Evolutionary conservation across 2,888 invertebrate species (phyloP).

Genomic region (Schizotus pectinicornis): DNA sequence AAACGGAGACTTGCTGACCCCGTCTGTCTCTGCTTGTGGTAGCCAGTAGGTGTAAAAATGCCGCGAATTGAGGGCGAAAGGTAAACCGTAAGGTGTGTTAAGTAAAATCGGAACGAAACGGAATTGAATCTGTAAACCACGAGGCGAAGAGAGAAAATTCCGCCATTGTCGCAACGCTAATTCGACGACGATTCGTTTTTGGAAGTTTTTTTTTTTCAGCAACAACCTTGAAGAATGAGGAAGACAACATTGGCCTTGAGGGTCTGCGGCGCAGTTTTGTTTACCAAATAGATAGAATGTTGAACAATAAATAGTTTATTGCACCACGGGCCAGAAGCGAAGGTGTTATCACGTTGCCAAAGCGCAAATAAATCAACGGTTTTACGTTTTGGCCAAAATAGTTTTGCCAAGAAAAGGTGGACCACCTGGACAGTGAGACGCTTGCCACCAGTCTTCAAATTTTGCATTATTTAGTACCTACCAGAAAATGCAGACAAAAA

Average conservation of each 20-base stretch:
- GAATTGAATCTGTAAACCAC: conserved; percentile 31
- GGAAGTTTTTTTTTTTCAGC: neutral
- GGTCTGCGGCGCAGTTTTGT: conserved; percentile 1
- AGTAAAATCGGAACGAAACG: conserved; percentile 53
- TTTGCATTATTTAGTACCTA: too few species aligned
- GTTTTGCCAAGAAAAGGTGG: too few species aligned
- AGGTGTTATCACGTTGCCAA: neutral
- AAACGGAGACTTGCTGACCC: conserved; percentile 7
- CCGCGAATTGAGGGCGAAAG: conserved; percentile 59
- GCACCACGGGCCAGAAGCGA: conserved; percentile 6
- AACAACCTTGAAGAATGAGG: conserved; percentile 1
- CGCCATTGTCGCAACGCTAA: neutral
- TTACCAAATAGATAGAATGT: conserved; percentile 1
- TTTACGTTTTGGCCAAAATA: too few species aligned
- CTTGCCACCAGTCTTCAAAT: too few species aligned
- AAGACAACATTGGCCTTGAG: conserved; percentile 10
- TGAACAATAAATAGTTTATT: conserved; percentile 18
- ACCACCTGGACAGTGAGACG: too few species aligned
- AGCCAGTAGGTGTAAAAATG: conserved; percentile 58
- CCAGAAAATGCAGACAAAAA: too few species aligned
- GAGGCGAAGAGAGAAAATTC: neutral
- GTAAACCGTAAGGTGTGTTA: conserved; percentile 56
- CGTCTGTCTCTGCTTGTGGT: conserved; percentile 40
- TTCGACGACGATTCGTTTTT: neutral
- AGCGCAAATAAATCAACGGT: neutral